These are phyloP conservation scores for Scleropages formosus DNA, from an alignment of 2,797 vertebrate species.

Conservation along the genomic window DNA sequence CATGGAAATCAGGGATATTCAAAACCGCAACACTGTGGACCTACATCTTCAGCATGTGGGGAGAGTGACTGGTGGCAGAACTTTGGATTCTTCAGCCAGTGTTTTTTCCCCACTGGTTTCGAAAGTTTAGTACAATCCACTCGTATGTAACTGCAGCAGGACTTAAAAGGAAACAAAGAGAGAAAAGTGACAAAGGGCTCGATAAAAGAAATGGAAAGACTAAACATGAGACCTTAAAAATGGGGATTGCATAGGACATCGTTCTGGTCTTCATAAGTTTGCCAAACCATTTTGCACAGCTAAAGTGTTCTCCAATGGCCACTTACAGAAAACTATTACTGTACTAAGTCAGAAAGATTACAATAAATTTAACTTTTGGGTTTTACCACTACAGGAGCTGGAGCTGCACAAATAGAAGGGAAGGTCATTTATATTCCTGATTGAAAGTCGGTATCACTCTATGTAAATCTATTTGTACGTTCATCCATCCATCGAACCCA, in stretches of 20 bases:
- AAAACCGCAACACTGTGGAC: constrained; percentile 51
- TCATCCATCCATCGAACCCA: constrained; percentile 8
- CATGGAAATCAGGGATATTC: constrained; percentile 49
- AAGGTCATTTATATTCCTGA: constrained; percentile 1
- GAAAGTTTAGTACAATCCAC: background rate
- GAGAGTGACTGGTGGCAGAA: constrained; percentile 33
- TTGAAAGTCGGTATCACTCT: constrained; percentile 2
- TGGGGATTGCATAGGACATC: constrained; percentile 13
- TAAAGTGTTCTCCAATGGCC: background rate
- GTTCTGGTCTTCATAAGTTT: background rate
- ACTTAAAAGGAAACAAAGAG: background rate
- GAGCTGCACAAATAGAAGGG: background rate
- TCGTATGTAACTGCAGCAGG: constrained; percentile 11
- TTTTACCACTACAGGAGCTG: constrained; percentile 7
- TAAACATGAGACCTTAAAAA: background rate
- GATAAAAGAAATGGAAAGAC: background rate
- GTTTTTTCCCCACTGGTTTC: constrained; percentile 30
- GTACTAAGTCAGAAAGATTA: constrained; percentile 6
- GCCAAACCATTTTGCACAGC: background rate
- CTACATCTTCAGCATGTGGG: constrained; percentile 35
- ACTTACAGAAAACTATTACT: constrained; percentile 21
- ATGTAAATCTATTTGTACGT: background rate
- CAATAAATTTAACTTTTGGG: constrained; percentile 9
- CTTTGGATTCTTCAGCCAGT: constrained; percentile 18
- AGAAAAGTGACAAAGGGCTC: constrained; percentile 9